Evolutionary conservation across 2,113 vertebrate genomes (phyloP).

Genomic region (Probosciger aterrimus): DNA sequence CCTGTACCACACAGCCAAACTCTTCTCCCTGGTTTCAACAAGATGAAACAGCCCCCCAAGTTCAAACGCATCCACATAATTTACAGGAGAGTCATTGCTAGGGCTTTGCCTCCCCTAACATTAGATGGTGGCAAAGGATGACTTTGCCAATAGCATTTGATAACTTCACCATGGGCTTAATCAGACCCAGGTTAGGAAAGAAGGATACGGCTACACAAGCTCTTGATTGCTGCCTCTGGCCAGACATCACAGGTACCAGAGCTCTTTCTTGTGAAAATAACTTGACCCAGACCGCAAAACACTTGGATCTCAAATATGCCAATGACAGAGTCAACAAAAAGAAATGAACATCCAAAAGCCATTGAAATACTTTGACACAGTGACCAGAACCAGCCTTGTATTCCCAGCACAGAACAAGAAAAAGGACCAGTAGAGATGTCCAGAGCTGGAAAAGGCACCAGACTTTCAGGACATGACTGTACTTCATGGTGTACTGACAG

Average conservation of each 20-base stretch:
- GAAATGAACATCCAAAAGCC: neutral
- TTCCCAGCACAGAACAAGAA: neutral
- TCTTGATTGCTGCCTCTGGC: neutral
- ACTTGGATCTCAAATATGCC: neutral
- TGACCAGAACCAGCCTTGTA: neutral
- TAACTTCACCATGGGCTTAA: neutral
- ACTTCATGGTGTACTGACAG: neutral
- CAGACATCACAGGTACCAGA: neutral
- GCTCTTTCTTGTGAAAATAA: neutral
- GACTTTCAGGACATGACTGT: neutral
- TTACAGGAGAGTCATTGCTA: neutral
- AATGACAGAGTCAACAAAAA: neutral
- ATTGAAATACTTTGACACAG: neutral
- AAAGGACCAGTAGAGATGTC: neutral
- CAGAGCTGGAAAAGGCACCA: neutral
- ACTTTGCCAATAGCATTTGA: neutral
- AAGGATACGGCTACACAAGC: neutral
- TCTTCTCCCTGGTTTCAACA: neutral
- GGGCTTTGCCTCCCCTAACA: neutral
- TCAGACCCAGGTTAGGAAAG: neutral
- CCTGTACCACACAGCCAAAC: fast-evolving
- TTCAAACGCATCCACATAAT: neutral
- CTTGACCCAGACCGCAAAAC: neutral
- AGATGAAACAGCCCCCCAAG: neutral
- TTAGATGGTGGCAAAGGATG: neutral